Percentiles rank a stretch among this genome's conserved stretches.
These are phyloP conservation scores for Adrianichthys oophorus DNA, from an alignment of 2,797 vertebrate genomes.

Conservation along the genomic window DNA sequence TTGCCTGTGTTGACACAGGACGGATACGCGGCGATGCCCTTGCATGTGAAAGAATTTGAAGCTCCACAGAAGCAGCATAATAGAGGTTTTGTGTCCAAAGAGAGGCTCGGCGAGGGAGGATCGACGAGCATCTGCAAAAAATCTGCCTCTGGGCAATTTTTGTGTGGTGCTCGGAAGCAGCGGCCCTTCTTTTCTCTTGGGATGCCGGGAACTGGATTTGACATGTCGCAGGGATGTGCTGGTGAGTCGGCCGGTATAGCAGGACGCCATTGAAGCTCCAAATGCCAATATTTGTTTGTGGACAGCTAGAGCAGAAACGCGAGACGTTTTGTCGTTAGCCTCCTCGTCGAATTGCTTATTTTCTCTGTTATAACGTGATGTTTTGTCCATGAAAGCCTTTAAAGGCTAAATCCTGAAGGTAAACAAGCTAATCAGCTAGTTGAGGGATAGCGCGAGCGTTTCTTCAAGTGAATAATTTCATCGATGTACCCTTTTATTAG, in stretches of 20 bases:
- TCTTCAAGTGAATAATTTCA: background rate
- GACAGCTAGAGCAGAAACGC: background rate
- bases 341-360: background rate
- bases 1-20: conserved; percentile 49
- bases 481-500: background rate
- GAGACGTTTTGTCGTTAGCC: no score
- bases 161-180: conserved; percentile 29
- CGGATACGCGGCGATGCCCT: conserved; percentile 54
- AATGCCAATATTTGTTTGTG: background rate
- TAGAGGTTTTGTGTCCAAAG: conserved; percentile 36
- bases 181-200: conserved; percentile 48
- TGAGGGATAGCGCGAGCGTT: conserved; percentile 3
- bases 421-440: conserved; percentile 54
- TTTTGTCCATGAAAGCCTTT: background rate
- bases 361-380: background rate
- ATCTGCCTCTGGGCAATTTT: conserved; percentile 8
- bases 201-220: conserved; percentile 72
- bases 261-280: background rate
- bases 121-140: conserved; percentile 7
- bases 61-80: conserved; percentile 31
- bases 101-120: conserved; percentile 27
- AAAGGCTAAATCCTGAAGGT: conserved; percentile 21
- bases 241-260: conserved; percentile 58
- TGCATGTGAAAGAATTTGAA: conserved; percentile 42
- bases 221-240: conserved; percentile 57